phyloP scores from a whole-genome alignment of 2,888 invertebrate genomes.

The Macrophya alboannulata region DNA sequence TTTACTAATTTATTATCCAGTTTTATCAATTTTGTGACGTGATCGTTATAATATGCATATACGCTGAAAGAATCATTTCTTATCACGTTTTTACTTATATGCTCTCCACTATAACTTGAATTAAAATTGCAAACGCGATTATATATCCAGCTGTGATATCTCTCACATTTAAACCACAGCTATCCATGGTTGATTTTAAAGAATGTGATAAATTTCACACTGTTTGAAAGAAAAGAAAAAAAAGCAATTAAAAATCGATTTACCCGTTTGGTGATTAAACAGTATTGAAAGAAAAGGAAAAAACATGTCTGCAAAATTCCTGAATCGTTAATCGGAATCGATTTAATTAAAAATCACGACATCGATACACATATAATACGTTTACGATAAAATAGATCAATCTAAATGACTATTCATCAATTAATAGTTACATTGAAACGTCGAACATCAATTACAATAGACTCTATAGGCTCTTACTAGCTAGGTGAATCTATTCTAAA shows the following conservation, averaged over 20 bases:
- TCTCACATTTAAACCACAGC: background rate
- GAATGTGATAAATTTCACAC: background rate
- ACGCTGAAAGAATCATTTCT: background rate
- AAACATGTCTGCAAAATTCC: background rate
- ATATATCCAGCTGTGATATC: background rate
- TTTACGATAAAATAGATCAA: background rate
- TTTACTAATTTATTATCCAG: background rate
- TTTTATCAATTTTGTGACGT: background rate
- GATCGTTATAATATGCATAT: background rate
- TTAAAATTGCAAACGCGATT: too few relatives aligned
- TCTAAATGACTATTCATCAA: background rate
- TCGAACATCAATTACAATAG: slow-evolving; percentile 1
- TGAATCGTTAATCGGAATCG: background rate
- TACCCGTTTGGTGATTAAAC: background rate
- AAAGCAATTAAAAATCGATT: background rate
- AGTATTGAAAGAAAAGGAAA: background rate
- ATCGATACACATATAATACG: too few relatives aligned
- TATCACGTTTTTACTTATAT: background rate
- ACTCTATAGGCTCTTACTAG: background rate
- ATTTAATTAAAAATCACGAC: background rate
- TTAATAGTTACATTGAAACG: background rate
- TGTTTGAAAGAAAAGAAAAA: background rate
- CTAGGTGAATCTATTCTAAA: background rate
- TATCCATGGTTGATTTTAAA: background rate
- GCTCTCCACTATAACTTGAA: background rate